Evolutionary conservation across 1,140 invertebrate species (phyloP).

Genomic region (Centruroides vittatus): DNA sequence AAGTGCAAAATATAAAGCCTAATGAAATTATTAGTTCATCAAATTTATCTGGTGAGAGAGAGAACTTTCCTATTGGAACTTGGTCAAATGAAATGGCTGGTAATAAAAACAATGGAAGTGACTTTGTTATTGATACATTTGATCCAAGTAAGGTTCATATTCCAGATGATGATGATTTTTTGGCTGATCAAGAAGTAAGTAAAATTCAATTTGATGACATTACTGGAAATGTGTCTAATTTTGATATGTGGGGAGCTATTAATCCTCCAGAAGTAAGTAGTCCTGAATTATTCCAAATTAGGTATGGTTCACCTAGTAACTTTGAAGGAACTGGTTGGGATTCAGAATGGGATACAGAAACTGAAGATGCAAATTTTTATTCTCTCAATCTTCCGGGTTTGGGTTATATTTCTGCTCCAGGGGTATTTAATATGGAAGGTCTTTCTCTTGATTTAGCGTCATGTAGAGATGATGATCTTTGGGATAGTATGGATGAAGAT

Average conservation of each 20-base stretch:
- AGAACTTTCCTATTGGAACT: not conserved
- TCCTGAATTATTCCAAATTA: not conserved
- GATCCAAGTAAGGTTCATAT: constrained; percentile 18
- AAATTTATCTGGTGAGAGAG: too few relatives aligned
- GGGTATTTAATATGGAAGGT: constrained; percentile 22
- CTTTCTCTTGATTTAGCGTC: constrained; percentile 26
- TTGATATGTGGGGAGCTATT: constrained; percentile 3
- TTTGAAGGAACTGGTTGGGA: constrained; percentile 20
- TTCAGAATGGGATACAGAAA: constrained; percentile 17
- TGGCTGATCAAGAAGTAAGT: constrained; percentile 3
- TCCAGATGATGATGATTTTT: constrained; percentile 14
- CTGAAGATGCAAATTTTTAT: constrained; percentile 4
- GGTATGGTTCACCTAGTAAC: constrained; percentile 18
- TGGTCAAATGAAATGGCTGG: too few relatives aligned
- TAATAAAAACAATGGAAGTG: not conserved
- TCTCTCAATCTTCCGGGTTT: constrained; percentile 17
- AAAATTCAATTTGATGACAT: not conserved
- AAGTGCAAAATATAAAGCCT: too few relatives aligned
- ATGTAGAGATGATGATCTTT: constrained; percentile 25
- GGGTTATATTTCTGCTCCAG: constrained; percentile 18
- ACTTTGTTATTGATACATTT: constrained; percentile 21
- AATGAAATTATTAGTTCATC: too few relatives aligned
- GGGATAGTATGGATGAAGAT: constrained; percentile 24
- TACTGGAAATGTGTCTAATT: not conserved
- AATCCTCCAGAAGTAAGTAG: constrained; percentile 5